Percentiles rank a stretch among this genome's conserved stretches.
These are phyloP conservation scores for Epirrhoe tristata DNA, from an alignment of 2,888 invertebrate genomes.

Conservation along the genomic window DNA sequence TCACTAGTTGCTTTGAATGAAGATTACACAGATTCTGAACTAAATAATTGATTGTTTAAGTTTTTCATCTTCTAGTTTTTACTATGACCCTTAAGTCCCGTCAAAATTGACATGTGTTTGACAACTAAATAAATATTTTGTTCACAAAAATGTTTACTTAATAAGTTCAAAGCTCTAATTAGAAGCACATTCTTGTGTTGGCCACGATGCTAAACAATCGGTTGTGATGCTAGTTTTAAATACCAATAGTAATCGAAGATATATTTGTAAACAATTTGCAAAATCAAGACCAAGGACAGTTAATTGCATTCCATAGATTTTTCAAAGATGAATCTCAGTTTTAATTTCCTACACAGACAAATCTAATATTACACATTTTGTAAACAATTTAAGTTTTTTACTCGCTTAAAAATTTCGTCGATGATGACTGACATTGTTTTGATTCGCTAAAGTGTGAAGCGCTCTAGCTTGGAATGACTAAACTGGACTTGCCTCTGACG, in stretches of 20 bases:
- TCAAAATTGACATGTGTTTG: constrained; percentile 24
- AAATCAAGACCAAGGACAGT: constrained; percentile 40
- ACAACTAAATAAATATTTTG: constrained; percentile 10
- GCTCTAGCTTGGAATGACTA: too few species aligned
- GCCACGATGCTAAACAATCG: constrained; percentile 28
- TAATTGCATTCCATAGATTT: constrained; percentile 37
- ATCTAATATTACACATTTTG: not conserved
- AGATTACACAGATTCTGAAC: not conserved
- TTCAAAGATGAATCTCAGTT: constrained; percentile 26
- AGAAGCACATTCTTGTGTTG: constrained; percentile 23
- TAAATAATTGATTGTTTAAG: not conserved
- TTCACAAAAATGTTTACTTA: constrained; percentile 13
- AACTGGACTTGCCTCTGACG: too few species aligned
- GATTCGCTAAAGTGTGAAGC: too few species aligned
- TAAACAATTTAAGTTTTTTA: not conserved
- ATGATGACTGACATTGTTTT: too few species aligned
- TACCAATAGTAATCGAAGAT: constrained; percentile 11
- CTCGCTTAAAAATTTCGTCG: too few species aligned
- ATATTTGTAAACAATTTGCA: constrained; percentile 37
- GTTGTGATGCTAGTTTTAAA: constrained; percentile 32
- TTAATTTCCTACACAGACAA: constrained; percentile 3
- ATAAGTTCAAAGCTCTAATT: constrained; percentile 17
- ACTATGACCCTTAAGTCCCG: not conserved
- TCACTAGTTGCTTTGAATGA: too few species aligned
- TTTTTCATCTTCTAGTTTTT: constrained; percentile 1